phyloP scores from a whole-genome alignment of 2,888 invertebrate genomes.

The Thecocarcelia acutangulata region DNA sequence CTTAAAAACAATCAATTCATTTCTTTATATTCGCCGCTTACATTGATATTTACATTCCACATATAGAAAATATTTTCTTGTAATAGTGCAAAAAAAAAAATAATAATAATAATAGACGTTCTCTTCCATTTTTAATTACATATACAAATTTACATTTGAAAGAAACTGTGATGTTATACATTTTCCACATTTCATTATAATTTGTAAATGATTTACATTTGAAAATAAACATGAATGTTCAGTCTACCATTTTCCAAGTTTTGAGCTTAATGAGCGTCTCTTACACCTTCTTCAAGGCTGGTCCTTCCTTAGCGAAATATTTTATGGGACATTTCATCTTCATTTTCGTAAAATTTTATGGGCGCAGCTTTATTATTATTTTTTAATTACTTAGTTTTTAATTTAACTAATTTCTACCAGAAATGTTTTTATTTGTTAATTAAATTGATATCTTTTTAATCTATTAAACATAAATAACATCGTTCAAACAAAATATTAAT shows the following conservation, averaged over 20 bases:
- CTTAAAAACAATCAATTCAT: constrained; percentile 29
- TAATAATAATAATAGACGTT: constrained; percentile 2
- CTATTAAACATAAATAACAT: no score
- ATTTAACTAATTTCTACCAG: no score
- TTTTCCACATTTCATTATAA: constrained; percentile 31
- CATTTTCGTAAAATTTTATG: constrained; percentile 27
- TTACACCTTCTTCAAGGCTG: constrained; percentile 29
- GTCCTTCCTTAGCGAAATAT: constrained; percentile 13
- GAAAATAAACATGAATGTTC: neutral
- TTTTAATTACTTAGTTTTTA: no score
- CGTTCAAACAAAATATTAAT: no score
- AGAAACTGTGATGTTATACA: constrained; percentile 65
- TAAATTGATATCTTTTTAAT: no score
- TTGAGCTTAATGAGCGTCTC: constrained; percentile 27
- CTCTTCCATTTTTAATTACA: constrained; percentile 28
- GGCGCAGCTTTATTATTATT: constrained; percentile 49
- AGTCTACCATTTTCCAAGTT: constrained; percentile 18
- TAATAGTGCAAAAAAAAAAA: constrained; percentile 26
- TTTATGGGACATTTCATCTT: constrained; percentile 9
- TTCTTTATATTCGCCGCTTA: neutral
- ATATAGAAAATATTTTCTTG: constrained; percentile 15
- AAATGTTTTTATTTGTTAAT: no score
- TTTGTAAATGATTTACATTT: constrained; percentile 5
- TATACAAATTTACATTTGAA: constrained; percentile 53
- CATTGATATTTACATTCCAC: neutral